Percentiles rank a stretch among this genome's conserved stretches.
Conservation (phyloP, 2,888 invertebrate genomes). For the Meiosimyza platycephala region DNA sequence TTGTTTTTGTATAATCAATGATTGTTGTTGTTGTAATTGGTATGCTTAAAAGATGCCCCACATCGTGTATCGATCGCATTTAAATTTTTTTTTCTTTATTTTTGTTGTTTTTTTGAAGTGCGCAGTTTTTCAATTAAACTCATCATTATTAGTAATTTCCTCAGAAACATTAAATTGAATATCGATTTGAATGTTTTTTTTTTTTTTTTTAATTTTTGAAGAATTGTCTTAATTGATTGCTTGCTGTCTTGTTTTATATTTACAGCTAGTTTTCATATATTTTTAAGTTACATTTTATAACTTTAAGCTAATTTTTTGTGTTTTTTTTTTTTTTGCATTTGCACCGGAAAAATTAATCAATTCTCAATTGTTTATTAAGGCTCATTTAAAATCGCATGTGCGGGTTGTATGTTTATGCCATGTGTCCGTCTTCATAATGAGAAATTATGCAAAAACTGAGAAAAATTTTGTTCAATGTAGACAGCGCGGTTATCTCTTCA, state of each 20-base stretch:
- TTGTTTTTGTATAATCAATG: neutral
- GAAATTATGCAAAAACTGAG: slow-evolving; percentile 57
- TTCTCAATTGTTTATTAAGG: slow-evolving; percentile 49
- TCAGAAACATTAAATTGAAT: slow-evolving; percentile 37
- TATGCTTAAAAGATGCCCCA: neutral
- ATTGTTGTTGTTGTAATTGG: slow-evolving; percentile 10
- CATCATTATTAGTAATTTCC: slow-evolving; percentile 61
- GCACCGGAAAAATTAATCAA: slow-evolving; percentile 64
- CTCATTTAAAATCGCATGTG: slow-evolving; percentile 18
- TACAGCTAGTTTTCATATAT: neutral
- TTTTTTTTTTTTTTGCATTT: neutral
- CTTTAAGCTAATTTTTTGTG: slow-evolving; percentile 6
- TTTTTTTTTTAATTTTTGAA: neutral
- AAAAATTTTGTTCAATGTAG: too few relatives aligned
- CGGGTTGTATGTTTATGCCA: neutral
- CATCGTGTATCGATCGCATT: too few relatives aligned
- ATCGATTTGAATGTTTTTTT: slow-evolving; percentile 23
- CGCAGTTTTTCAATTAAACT: slow-evolving; percentile 62
- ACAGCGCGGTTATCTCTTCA: too few relatives aligned
- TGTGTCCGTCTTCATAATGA: slow-evolving; percentile 51
- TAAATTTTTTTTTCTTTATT: slow-evolving; percentile 25
- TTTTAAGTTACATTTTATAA: neutral
- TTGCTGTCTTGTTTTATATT: neutral
- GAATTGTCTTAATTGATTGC: neutral
- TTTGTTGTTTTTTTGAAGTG: slow-evolving; percentile 52